Percentiles rank a stretch among this genome's conserved stretches.
Evolutionary conservation across 2,113 vertebrate genomes (phyloP).

Genomic region (Amblyopsis rosae): DNA sequence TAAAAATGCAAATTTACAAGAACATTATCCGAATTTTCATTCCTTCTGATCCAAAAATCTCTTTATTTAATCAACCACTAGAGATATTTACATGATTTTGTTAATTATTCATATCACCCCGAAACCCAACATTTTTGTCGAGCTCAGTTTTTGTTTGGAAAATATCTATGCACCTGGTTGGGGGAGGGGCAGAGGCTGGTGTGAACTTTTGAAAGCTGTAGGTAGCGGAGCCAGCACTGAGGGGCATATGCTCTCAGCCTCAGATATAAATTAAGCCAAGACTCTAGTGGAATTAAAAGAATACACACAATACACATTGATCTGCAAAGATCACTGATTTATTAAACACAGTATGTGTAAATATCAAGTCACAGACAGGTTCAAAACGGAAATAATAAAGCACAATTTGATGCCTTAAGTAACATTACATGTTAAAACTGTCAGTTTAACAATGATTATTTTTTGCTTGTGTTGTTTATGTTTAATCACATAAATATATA

Average conservation of each 20-base stretch:
- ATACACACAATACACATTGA: constrained; percentile 21
- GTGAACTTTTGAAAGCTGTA: no score
- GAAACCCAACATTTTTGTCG: no score
- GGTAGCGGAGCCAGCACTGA: no score
- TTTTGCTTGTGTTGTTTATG: no score
- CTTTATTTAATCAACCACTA: not conserved
- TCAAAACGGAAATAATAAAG: constrained; percentile 61
- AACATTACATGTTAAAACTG: not conserved
- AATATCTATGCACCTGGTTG: no score
- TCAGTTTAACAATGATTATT: no score
- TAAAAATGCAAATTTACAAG: not conserved
- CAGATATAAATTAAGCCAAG: no score
- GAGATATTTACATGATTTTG: not conserved
- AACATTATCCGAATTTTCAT: not conserved
- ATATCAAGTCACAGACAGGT: constrained; percentile 38
- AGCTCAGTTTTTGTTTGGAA: not conserved
- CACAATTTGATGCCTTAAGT: constrained; percentile 65
- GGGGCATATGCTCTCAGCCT: no score
- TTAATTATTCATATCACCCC: constrained; percentile 2
- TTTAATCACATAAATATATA: no score
- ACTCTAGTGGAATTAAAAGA: no score
- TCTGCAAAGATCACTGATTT: constrained; percentile 61
- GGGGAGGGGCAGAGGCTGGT: no score
- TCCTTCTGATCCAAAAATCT: not conserved
- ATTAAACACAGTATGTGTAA: constrained; percentile 59